Conservation (phyloP, 1,140 invertebrate genomes). For the Hyles euphorbiae region DNA sequence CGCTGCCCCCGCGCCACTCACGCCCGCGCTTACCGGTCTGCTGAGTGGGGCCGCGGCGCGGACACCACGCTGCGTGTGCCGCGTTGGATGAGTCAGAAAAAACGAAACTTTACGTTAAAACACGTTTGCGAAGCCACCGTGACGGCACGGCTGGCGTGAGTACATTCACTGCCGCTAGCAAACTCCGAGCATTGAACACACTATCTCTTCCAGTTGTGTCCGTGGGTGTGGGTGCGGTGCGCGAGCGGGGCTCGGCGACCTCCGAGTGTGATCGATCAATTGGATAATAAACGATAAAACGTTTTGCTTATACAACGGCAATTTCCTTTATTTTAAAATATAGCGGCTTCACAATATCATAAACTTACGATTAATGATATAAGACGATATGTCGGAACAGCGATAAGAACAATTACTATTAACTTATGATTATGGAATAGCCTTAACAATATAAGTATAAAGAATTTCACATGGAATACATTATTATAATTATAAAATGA, state of each 20-base stretch:
- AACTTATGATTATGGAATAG: constrained; percentile 58
- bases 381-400: constrained; percentile 73
- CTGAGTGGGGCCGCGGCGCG: constrained; percentile 40
- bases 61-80: constrained; percentile 57
- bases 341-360: constrained; percentile 73
- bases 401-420: constrained; percentile 67
- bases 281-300: constrained; percentile 69
- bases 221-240: constrained; percentile 59
- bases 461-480: constrained; percentile 66
- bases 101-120: constrained; percentile 53
- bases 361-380: constrained; percentile 65
- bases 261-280: constrained; percentile 51
- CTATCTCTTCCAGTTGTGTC: constrained; percentile 69
- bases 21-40: constrained; percentile 46
- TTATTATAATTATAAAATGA: constrained; percentile 47
- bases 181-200: constrained; percentile 57
- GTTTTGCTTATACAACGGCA: constrained; percentile 71
- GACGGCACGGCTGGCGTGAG: constrained; percentile 4
- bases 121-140: constrained; percentile 27
- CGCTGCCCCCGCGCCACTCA: constrained; percentile 8
- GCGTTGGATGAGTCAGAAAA: constrained; percentile 71
- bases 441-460: constrained; percentile 41
- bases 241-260: constrained; percentile 55
- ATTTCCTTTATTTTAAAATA: constrained; percentile 75
- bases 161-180: constrained; percentile 53